Evolutionary conservation across 1,140 invertebrate species (phyloP).

Genomic region (Drosophila repleta): DNA sequence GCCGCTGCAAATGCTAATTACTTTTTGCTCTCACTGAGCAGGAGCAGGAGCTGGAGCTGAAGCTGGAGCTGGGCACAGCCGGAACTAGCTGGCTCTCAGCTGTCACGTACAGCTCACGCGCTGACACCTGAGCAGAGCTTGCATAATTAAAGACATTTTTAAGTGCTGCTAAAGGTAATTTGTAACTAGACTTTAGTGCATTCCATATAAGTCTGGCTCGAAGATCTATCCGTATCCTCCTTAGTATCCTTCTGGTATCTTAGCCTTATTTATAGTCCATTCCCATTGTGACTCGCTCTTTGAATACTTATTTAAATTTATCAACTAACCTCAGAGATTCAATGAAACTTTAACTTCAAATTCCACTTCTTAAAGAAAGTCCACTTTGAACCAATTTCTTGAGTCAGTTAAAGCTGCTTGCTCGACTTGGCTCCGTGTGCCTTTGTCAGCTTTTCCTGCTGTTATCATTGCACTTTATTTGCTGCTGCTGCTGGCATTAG

Average conservation of each 20-base stretch:
- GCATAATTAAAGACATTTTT: conserved; percentile 12
- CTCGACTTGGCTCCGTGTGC: no score
- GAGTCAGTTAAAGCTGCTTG: background rate
- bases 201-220: background rate
- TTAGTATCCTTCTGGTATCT: no score
- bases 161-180: background rate
- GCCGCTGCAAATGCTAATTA: conserved; percentile 65
- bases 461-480: conserved; percentile 39
- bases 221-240: no score
- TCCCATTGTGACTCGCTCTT: no score
- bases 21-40: background rate
- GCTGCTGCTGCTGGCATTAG: conserved; percentile 11
- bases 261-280: no score
- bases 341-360: background rate
- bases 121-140: conserved; percentile 47
- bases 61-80: background rate
- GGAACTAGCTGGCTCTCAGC: conserved; percentile 29
- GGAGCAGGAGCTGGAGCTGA: background rate
- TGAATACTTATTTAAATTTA: background rate
- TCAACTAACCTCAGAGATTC: background rate
- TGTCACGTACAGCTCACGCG: conserved; percentile 56
- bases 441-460: background rate
- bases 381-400: conserved; percentile 5
- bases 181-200: background rate
- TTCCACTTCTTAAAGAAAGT: background rate